Conservation (phyloP, 2,113 vertebrate genomes). For the Nannobrachium achirus region DNA sequence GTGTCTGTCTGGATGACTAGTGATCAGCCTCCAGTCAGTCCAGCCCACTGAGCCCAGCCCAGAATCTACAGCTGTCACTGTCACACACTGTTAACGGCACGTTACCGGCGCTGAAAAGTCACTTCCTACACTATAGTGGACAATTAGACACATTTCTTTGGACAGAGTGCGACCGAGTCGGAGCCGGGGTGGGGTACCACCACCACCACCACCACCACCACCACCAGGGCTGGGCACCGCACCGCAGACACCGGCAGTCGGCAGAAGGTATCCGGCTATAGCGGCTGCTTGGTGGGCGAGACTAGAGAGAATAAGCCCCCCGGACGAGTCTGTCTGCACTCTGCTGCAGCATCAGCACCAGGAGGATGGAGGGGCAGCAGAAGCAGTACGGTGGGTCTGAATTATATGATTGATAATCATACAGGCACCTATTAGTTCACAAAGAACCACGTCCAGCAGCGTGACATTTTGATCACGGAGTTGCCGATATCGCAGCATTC, state of each 20-base stretch:
- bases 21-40: too few relatives aligned
- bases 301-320: conserved; percentile 9
- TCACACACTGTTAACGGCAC: too few relatives aligned
- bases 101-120: not conserved
- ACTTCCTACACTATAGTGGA: not conserved
- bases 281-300: conserved; percentile 26
- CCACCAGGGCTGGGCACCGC: not conserved
- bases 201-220: not conserved
- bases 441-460: too few relatives aligned
- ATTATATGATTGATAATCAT: too few relatives aligned
- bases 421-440: not conserved
- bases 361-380: conserved; percentile 70
- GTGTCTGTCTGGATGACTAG: too few relatives aligned
- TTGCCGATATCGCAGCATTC: too few relatives aligned
- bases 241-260: too few relatives aligned
- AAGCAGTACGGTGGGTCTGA: conserved; percentile 65
- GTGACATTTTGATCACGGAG: too few relatives aligned
- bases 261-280: conserved; percentile 39
- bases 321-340: conserved; percentile 20
- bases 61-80: too few relatives aligned
- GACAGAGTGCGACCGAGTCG: not conserved
- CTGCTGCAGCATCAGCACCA: conserved; percentile 54
- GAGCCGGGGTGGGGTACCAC: not conserved
- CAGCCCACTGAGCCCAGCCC: too few relatives aligned
- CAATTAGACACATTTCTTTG: too few relatives aligned